These are phyloP conservation scores for Equus przewalskii DNA, from an alignment of 2,113 vertebrate genomes.

Conservation along the genomic window DNA sequence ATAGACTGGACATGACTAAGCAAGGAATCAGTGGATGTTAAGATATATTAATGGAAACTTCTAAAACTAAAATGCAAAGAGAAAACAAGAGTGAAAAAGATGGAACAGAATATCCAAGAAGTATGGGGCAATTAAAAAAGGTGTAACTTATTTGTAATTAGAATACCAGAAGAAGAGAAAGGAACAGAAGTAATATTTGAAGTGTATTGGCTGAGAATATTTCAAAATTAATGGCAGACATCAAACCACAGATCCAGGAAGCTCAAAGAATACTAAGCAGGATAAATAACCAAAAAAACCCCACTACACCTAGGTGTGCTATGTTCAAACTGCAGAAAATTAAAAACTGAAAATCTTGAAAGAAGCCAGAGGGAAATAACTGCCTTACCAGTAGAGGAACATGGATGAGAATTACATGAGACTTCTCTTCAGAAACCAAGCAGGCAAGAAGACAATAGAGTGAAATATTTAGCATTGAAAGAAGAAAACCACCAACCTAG, in stretches of 20 bases:
- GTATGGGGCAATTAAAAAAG: background rate
- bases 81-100: background rate
- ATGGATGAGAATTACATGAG: background rate
- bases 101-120: background rate
- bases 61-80: background rate
- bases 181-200: conserved; percentile 28
- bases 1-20: background rate
- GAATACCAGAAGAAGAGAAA: background rate
- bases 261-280: background rate
- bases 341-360: background rate
- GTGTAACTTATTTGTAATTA: background rate
- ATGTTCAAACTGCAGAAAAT: conserved; percentile 26
- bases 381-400: background rate
- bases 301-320: background rate
- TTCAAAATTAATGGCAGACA: background rate
- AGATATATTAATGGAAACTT: background rate
- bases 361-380: background rate
- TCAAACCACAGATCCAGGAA: conserved; percentile 9
- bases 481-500: background rate
- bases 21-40: background rate
- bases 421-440: background rate
- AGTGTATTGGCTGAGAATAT: background rate
- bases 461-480: background rate
- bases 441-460: background rate
- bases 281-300: background rate